Evolutionary conservation across 53 echinoderm and acorn worm species (phyloP), one percentile per base, ranked within the genome.

Genomic region (Echinometra lucunter): DNA sequence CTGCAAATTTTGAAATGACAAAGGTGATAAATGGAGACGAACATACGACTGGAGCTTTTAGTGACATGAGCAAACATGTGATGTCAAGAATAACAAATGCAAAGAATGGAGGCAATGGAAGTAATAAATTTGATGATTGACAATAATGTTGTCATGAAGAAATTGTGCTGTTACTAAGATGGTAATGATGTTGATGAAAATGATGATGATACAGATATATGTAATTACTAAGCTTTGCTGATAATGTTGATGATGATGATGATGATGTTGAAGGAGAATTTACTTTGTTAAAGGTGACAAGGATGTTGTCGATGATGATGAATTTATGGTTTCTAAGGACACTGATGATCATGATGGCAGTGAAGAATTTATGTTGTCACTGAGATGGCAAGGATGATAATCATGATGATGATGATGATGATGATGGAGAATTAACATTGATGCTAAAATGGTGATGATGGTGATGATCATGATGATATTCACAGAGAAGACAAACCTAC

Each of bases 341-440:
- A 53, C 53, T 53, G 53, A 53, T 53, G 53, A 53, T 2, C n/a
- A n/a, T n/a, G 75, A 44, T 11, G 17, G 6, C 17, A 38, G 37
- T 53, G 9, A 53, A 2, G 8, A 2, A 4, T 53, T 37, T 12
- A 35, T 74, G 35, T n/a, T 37, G 12, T 35, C 37, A 12, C 10
- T 4, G 37, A 74, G 34, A 7, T 74, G 8, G 35, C 15, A 13
- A 74, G 34, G 74, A 15, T 74, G 30, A 74, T 74, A 13, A 74
- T 74, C 34, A 74, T 74, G 74, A 74, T 74, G 74, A 74, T 74
- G 74, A 15, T 74, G 37, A 72, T 80, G 80, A 1, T 80, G 23
- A 19, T 18, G 12, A 35, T 21, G 81, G 44, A 19, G 81, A 81
- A 25, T 21, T n/a, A n/a, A 63, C 63, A 16, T 18, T 63, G 63